A percentile compares a stretch with the other conserved stretches of the same genome.
Conservation (phyloP, 1,140 invertebrate species). For the Leptonema lineaticorne region DNA sequence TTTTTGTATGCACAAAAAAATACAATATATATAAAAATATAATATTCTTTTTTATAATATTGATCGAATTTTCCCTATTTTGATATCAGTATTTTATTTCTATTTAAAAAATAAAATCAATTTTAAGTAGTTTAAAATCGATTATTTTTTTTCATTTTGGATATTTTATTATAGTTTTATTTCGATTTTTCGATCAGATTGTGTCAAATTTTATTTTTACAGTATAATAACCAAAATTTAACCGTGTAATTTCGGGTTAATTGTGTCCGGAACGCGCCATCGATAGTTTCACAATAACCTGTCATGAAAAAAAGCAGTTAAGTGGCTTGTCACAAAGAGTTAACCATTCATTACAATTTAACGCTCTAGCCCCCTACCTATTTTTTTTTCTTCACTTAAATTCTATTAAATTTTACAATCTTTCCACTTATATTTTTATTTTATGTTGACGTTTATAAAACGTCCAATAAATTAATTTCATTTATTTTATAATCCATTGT, state of each 20-base stretch:
- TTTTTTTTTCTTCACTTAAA: constrained; percentile 4
- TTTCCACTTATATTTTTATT: neutral
- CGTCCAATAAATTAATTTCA: too few species aligned
- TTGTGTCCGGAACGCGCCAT: neutral
- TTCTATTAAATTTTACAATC: neutral
- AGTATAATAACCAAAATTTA: neutral
- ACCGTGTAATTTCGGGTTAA: constrained; percentile 9
- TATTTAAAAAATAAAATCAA: too few species aligned
- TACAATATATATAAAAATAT: too few species aligned
- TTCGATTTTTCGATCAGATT: too few species aligned
- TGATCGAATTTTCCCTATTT: too few species aligned
- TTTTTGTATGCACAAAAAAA: too few species aligned
- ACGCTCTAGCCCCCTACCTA: constrained; percentile 2
- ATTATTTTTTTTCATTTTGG: too few species aligned
- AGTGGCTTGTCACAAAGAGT: constrained; percentile 1
- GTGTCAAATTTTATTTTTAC: neutral
- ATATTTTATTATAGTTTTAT: too few species aligned
- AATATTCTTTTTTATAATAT: too few species aligned
- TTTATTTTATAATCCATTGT: too few species aligned
- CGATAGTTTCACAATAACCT: neutral
- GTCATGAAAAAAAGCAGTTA: neutral
- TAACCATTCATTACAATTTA: neutral
- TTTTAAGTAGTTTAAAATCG: too few species aligned
- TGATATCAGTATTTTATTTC: too few species aligned
- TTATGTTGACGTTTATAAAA: neutral